Percentiles rank a stretch among this genome's conserved stretches.
Conservation (phyloP, 92 coral and sea anemone species). For the Bergia sp. region DNA sequence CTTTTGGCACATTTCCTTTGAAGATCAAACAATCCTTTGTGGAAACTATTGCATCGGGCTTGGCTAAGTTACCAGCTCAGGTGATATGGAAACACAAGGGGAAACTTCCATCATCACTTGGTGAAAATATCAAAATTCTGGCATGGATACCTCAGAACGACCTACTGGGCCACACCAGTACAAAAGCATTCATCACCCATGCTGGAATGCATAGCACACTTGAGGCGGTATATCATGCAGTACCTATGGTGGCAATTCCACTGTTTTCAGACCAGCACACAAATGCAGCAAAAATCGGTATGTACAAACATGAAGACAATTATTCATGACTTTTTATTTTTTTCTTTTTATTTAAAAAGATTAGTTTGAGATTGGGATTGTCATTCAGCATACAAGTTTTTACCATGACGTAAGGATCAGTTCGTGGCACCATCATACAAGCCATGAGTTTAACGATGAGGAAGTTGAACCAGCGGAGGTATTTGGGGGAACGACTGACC, state of each 20-base stretch:
- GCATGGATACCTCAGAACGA: slow-evolving; percentile 8
- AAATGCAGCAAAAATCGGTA: neutral
- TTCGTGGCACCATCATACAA: too few relatives aligned
- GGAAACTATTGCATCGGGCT: slow-evolving; percentile 64
- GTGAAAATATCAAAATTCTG: slow-evolving; percentile 25
- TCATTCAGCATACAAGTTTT: too few relatives aligned
- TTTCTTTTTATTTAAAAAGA: too few relatives aligned
- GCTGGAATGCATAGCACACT: slow-evolving; percentile 17
- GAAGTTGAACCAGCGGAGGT: too few relatives aligned
- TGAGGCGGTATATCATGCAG: slow-evolving; percentile 65
- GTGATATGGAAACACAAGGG: slow-evolving; percentile 85
- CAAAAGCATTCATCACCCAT: neutral
- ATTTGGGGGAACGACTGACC: too few relatives aligned
- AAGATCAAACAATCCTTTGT: slow-evolving; percentile 32
- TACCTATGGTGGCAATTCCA: slow-evolving; percentile 17
- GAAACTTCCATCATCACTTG: neutral
- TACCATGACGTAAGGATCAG: too few relatives aligned
- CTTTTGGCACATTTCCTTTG: slow-evolving; percentile 34
- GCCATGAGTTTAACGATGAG: too few relatives aligned
- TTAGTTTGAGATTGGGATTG: too few relatives aligned
- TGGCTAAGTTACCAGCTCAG: slow-evolving; percentile 58
- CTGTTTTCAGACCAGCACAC: slow-evolving; percentile 12
- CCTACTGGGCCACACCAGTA: slow-evolving; percentile 12
- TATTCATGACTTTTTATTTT: too few relatives aligned
- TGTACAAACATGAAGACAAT: neutral